phyloP scores from a whole-genome alignment of 2,113 vertebrate species.

The Melanocharis versteri region DNA sequence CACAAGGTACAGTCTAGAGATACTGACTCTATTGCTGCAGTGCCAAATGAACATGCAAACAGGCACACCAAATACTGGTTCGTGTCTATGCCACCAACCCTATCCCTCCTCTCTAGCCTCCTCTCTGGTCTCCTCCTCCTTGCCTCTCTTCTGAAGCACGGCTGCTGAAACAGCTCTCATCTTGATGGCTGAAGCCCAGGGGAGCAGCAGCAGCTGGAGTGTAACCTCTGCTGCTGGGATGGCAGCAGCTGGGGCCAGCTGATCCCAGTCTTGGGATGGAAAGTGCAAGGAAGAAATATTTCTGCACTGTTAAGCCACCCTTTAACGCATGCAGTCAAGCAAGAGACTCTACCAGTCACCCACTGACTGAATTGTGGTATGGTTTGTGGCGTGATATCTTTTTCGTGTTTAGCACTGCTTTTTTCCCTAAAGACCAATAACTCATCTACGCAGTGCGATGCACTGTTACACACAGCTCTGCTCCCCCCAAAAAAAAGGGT shows the following conservation, averaged over 20 bases:
- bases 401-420: not conserved
- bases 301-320: not conserved
- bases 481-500: not conserved
- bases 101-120: not conserved
- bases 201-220: not conserved
- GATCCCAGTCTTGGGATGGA: not conserved
- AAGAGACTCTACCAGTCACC: not conserved
- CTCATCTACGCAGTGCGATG: not conserved
- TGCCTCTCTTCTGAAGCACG: not conserved
- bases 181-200: not conserved
- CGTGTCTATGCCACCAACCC: not conserved
- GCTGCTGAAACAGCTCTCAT: not conserved
- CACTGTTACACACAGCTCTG: not conserved
- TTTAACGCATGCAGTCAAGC: not conserved
- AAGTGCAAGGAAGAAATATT: not conserved
- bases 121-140: not conserved
- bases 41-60: not conserved
- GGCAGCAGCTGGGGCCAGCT: not conserved
- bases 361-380: not conserved
- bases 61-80: fast-evolving
- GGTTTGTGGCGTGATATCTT: not conserved
- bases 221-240: not conserved
- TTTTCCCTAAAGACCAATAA: not conserved
- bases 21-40: not conserved
- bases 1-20: not conserved